These are phyloP conservation scores for Leptodactylus fuscus DNA, from an alignment of 2,113 vertebrate genomes.

Conservation along the genomic window DNA sequence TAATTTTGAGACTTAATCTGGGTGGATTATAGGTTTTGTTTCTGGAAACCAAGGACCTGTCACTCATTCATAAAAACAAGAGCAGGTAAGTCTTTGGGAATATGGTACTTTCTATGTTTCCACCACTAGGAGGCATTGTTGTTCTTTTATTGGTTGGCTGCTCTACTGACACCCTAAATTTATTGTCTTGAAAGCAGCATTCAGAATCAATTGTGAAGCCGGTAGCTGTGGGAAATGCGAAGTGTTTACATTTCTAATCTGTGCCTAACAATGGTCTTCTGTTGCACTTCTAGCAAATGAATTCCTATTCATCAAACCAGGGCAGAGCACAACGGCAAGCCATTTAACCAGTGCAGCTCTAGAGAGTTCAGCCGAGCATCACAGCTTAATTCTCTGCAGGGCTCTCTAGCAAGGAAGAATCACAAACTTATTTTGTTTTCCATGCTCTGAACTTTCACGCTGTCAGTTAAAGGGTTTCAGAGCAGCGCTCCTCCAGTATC, in stretches of 20 bases:
- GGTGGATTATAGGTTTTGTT: constrained; percentile 9
- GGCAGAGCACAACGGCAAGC: constrained; percentile 66
- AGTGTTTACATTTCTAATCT: constrained; percentile 74
- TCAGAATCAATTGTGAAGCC: constrained; percentile 67
- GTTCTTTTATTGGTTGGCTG: constrained; percentile 62
- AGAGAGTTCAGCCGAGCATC: constrained; percentile 39
- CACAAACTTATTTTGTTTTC: constrained; percentile 48
- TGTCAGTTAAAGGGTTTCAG: neutral
- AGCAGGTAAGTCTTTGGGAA: neutral
- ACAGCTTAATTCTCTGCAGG: constrained; percentile 39
- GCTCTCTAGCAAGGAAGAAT: constrained; percentile 8
- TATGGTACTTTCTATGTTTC: neutral
- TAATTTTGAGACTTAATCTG: constrained; percentile 11
- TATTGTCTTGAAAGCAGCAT: constrained; percentile 60
- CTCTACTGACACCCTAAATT: constrained; percentile 46
- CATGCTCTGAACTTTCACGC: neutral
- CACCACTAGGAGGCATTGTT: constrained; percentile 76
- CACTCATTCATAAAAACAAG: neutral
- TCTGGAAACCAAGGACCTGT: neutral
- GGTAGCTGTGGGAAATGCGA: constrained; percentile 67
- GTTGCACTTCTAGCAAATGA: constrained; percentile 65
- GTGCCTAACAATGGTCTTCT: constrained; percentile 67
- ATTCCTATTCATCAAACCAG: constrained; percentile 66
- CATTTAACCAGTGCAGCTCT: constrained; percentile 52
- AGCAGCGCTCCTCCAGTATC: neutral